Base-by-base conservation (phyloP, 2,888 invertebrate genomes). In the Drosophila dives region DNA sequence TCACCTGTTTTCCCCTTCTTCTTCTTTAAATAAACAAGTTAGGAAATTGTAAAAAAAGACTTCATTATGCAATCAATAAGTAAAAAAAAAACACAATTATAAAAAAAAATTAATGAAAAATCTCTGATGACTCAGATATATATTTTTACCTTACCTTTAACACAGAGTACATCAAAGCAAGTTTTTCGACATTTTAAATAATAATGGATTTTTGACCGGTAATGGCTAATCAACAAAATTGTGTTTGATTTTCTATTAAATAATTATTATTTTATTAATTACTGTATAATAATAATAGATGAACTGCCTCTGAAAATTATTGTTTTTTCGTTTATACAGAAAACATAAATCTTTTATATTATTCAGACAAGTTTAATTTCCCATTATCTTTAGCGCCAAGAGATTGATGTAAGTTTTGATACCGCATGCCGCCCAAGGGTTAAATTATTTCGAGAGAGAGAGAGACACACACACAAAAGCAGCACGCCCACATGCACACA, bases 361-460 rank as follows among this genome's bases (percentile, higher is more conserved):
- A 12, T 23, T 17, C 20, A 11, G 2, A 15, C 45, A 45, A 45
- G 23, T 1, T 23, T 23, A 0, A n/a, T 40, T 55, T 40, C 7
- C 12, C 33, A 12, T 26, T n/a, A 6, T n/a, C n/a, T 20, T 33
- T 15, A 20, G 61, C 23, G 2, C 12, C 20, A 45, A 34, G 2
- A 40, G 34, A 12, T 29, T 38, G n/a, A 3, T 32, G n/a, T 49
- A 6, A 8, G 8, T 23, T 42, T 75, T 50, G 38, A 53, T 51
- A 53, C 60, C 32, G 17, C 2, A 54, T 23, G 40, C 48, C 48
- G n/a, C 56, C 40, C 17, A 67, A 59, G 85, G 72, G 82, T 80
- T 83, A 82, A 80, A 29, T 42, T 51, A 12, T 55, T 51, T 20
- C 23, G 34, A 26, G 42, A 45, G 12, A 20, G 20, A 51, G 8